Evolutionary conservation across 2,888 invertebrate genomes (phyloP).

Genomic region (Apamea epomidion): DNA sequence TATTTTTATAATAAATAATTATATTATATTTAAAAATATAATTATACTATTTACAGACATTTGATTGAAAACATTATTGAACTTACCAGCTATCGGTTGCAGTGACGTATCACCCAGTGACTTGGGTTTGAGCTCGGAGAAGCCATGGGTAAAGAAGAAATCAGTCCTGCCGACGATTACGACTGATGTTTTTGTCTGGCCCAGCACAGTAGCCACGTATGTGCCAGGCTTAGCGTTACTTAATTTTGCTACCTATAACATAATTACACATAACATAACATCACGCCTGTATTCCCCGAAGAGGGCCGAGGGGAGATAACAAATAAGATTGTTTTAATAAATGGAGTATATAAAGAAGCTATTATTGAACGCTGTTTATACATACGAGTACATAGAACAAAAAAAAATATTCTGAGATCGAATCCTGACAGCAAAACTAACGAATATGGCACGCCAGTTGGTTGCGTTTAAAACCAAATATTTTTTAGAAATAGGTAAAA

Average conservation of each 20-base stretch:
- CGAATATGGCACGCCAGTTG: too few species aligned
- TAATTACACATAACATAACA: neutral
- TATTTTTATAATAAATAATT: neutral
- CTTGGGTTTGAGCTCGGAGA: constrained; percentile 58
- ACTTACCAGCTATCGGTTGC: constrained; percentile 65
- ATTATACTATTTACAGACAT: too few species aligned
- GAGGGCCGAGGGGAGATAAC: too few species aligned
- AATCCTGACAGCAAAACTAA: neutral
- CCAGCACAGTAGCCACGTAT: constrained; percentile 53
- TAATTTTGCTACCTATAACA: constrained; percentile 51
- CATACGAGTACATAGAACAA: neutral
- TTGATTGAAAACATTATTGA: neutral
- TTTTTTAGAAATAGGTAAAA: neutral
- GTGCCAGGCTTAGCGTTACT: constrained; percentile 38
- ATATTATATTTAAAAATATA: too few species aligned
- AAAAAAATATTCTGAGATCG: neutral
- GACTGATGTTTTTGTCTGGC: constrained; percentile 37
- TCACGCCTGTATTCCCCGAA: neutral
- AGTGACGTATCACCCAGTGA: constrained; percentile 44
- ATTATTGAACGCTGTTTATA: neutral
- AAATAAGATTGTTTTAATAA: neutral
- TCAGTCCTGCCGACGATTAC: constrained; percentile 62
- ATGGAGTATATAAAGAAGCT: too few species aligned
- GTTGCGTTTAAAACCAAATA: neutral
- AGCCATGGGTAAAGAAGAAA: constrained; percentile 63